phyloP scores from a whole-genome alignment of 2,888 invertebrate species.

The Scrobipalpa costella region DNA sequence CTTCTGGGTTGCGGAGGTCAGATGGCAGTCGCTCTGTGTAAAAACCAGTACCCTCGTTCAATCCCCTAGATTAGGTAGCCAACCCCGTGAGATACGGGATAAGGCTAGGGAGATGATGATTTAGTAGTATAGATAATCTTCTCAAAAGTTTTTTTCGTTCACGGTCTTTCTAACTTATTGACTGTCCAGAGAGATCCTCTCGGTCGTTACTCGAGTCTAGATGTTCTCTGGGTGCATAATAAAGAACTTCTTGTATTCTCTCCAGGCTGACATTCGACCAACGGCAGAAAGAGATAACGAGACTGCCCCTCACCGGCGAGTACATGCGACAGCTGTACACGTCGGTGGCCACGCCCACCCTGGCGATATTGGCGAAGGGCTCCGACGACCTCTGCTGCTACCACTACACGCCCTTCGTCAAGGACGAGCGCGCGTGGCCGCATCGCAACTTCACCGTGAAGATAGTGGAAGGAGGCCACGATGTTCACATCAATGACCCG shows the following conservation, averaged over 20 bases:
- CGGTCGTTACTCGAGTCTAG: too few species aligned
- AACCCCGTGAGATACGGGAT: too few species aligned
- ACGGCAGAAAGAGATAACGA: conserved; percentile 56
- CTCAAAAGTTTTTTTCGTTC: too few species aligned
- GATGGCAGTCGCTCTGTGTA: too few species aligned
- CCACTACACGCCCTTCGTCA: conserved; percentile 46
- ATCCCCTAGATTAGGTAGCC: too few species aligned
- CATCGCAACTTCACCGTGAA: conserved; percentile 52
- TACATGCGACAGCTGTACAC: conserved; percentile 50
- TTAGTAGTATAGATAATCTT: too few species aligned
- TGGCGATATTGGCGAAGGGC: conserved; percentile 49
- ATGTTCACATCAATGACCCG: conserved; percentile 81
- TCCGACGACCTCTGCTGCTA: conserved; percentile 44
- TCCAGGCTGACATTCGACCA: conserved; percentile 63
- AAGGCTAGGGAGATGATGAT: too few species aligned
- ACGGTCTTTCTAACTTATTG: too few species aligned
- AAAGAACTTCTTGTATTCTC: conserved; percentile 19
- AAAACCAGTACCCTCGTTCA: too few species aligned
- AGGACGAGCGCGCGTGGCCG: conserved; percentile 53
- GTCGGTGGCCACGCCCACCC: conserved; percentile 46
- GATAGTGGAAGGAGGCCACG: conserved; percentile 79
- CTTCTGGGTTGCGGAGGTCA: too few species aligned
- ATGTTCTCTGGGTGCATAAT: too few species aligned
- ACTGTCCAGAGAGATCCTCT: too few species aligned
- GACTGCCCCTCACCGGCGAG: conserved; percentile 50